A percentile compares a stretch with the other conserved stretches of the same genome.
These are phyloP conservation scores for Molorchus minor DNA, from an alignment of 2,888 invertebrate species.

Conservation along the genomic window DNA sequence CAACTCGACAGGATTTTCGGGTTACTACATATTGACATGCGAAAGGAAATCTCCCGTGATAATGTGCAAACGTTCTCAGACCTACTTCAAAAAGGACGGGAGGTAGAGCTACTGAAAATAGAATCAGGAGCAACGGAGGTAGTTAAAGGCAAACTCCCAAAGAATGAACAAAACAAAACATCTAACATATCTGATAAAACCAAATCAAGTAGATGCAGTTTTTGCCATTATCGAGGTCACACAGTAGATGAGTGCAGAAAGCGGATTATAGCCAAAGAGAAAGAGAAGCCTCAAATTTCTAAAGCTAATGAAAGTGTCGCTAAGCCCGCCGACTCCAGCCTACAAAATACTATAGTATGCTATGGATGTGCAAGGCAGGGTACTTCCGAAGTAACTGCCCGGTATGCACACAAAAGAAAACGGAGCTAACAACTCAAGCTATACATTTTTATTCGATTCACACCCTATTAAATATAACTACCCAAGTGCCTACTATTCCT, in stretches of 20 bases:
- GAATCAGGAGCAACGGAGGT: neutral
- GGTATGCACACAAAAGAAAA: neutral
- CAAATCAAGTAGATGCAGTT: conserved; percentile 12
- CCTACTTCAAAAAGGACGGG: conserved; percentile 11
- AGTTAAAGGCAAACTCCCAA: too few relatives aligned
- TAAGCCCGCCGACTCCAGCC: neutral
- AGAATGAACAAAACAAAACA: neutral
- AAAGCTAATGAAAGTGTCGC: neutral
- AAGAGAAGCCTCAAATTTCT: neutral
- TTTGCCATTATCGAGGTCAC: conserved; percentile 18
- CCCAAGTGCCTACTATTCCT: conserved; percentile 19
- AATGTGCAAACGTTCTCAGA: conserved; percentile 7
- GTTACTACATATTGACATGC: conserved; percentile 10
- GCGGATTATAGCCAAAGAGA: conserved; percentile 2
- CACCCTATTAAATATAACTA: neutral
- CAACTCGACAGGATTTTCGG: conserved; percentile 40
- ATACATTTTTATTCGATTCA: neutral
- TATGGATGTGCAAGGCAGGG: conserved; percentile 10
- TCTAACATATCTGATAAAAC: neutral
- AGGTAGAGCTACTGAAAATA: conserved; percentile 1
- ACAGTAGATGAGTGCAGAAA: conserved; percentile 11
- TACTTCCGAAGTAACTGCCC: conserved; percentile 16
- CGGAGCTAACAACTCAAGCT: neutral
- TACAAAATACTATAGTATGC: conserved; percentile 1
- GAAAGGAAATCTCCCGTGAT: conserved; percentile 11